phyloP scores from a whole-genome alignment of 2,113 vertebrate species.

The Syngnathoides biaculeatus region DNA sequence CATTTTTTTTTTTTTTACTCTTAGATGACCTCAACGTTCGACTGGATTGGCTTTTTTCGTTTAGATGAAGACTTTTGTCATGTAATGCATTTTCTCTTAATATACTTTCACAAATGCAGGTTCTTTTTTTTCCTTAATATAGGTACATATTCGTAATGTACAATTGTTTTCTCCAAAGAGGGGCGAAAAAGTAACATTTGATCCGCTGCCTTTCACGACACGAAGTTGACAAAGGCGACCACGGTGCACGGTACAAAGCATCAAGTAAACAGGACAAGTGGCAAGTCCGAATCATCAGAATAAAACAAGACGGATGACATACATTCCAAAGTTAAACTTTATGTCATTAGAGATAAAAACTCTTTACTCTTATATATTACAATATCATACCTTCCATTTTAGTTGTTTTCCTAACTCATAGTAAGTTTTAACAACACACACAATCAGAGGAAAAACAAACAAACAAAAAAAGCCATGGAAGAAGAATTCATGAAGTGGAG shows the following conservation, averaged over 20 bases:
- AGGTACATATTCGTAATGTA: background rate
- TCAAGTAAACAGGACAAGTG: background rate
- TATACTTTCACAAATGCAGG: background rate
- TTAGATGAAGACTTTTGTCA: too few species aligned
- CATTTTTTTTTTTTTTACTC: background rate
- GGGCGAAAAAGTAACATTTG: background rate
- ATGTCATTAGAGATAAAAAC: slow-evolving; percentile 66
- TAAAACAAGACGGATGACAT: slow-evolving; percentile 27
- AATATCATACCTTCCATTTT: slow-evolving; percentile 37
- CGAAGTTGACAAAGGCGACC: background rate
- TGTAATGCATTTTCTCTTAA: too few species aligned
- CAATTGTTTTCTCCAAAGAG: too few species aligned
- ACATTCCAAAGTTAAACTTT: slow-evolving; percentile 72
- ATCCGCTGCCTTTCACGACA: background rate
- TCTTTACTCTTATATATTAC: slow-evolving; percentile 59
- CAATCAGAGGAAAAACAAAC: slow-evolving; percentile 33
- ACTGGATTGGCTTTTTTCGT: background rate
- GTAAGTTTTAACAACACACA: slow-evolving; percentile 46
- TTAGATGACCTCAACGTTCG: too few species aligned
- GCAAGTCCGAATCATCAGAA: background rate
- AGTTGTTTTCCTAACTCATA: slow-evolving; percentile 27
- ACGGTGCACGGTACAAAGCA: background rate
- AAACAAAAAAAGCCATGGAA: slow-evolving; percentile 5
- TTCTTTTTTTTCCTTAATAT: too few species aligned
- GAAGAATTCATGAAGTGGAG: slow-evolving; percentile 41